These are phyloP conservation scores for Drosophila stalkeri DNA, from an alignment of 2,888 invertebrate genomes.

Conservation along the genomic window DNA sequence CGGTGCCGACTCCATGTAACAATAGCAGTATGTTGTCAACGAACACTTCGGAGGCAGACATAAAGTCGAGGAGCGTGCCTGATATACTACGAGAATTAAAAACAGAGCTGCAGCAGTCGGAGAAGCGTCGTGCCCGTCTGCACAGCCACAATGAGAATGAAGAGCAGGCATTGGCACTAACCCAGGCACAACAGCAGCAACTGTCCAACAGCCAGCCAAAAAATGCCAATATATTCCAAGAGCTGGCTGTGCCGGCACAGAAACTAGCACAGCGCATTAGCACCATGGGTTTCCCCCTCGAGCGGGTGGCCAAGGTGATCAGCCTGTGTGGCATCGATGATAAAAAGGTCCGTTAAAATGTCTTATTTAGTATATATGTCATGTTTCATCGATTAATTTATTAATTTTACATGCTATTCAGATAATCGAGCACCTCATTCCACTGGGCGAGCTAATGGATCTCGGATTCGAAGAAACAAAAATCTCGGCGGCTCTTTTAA, in stretches of 20 bases:
- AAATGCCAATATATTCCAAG: conserved; percentile 51
- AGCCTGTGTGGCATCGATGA: conserved; percentile 92
- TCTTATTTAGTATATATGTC: no score
- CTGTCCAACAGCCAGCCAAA: conserved; percentile 1
- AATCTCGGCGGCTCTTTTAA: conserved; percentile 90
- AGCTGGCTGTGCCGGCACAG: conserved; percentile 86
- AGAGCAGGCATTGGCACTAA: conserved; percentile 21
- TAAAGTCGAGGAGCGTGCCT: conserved; percentile 89
- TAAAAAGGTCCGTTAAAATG: conserved; percentile 66
- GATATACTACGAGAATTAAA: conserved; percentile 91
- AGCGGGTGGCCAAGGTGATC: conserved; percentile 92
- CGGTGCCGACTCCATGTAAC: conserved; percentile 9
- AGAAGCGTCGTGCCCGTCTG: conserved; percentile 86
- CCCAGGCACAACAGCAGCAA: conserved; percentile 26
- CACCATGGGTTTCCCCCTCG: conserved; percentile 95
- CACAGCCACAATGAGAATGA: conserved; percentile 86
- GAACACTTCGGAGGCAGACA: conserved; percentile 46
- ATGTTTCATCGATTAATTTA: neutral
- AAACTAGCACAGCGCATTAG: conserved; percentile 90
- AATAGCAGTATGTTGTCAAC: conserved; percentile 16
- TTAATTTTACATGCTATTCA: conserved; percentile 70
- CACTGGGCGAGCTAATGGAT: conserved; percentile 91
- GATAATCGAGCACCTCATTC: conserved; percentile 93
- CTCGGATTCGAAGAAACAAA: conserved; percentile 92
- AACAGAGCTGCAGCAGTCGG: conserved; percentile 87